Evolutionary conservation across 2,888 invertebrate species (phyloP), one percentile per base, ranked within the genome.

Genomic region (Aproaerema taeniolella): DNA sequence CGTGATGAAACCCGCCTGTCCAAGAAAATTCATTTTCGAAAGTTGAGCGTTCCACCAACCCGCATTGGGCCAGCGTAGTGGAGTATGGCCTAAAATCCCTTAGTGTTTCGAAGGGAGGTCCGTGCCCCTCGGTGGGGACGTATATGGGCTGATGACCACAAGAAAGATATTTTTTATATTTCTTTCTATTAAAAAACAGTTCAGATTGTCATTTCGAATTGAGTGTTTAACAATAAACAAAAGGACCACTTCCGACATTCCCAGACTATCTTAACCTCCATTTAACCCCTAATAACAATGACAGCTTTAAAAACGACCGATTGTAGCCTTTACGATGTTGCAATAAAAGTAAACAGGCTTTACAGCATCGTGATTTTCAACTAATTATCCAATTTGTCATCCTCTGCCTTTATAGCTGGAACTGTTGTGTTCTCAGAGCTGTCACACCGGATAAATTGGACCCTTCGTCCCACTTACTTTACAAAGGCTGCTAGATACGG

Each of bases 371-470:
- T 68, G 68, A 65, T 66, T 59, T 58, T 49, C 53, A 58, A 61
- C 56, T 73, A 74, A 75, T 75, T 70, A 68, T 58, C 63, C 47
- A 71, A 77, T 77, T 76, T 72, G 72, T 77, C 76, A 73, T 65
- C 62, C 59, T 55, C 53, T 47, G 44, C 50, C 57, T 55, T 17
- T 13, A 31, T 36, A 26, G 28, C 33, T 40, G 46, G 45, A 50
- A 61, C 61, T 46, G 47, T 45, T 47, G 39, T 54, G 56, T 70
- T 70, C 72, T 61, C 70, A 69, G 59, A 61, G 56, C 67, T 70
- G 73, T 70, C 72, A 68, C 65, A 55, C 59, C 57, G 65, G 61
- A 76, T 74, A 68, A 75, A 73, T 72, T 66, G 64, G 61, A 58
- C 64, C 58, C 67, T 70, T 60, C 61, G 63, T 61, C 56, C 64